Percentiles rank a stretch among this genome's conserved stretches.
Evolutionary conservation across 2,888 invertebrate genomes (phyloP).

Genomic region (Drosophila eohydei): DNA sequence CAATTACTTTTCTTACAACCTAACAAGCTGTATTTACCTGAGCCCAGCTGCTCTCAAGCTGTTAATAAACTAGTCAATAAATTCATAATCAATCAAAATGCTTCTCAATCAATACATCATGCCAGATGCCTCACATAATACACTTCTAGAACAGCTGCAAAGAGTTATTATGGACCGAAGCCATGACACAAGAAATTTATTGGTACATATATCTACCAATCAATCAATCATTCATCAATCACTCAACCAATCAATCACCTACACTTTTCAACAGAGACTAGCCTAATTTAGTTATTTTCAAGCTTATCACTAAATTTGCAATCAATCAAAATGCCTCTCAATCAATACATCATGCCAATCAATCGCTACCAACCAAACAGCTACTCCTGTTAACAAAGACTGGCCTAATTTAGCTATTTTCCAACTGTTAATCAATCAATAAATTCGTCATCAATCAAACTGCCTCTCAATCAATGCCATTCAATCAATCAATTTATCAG

Average conservation of each 20-base stretch:
- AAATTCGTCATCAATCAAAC: neutral
- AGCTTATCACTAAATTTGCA: too few relatives aligned
- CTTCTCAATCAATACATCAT: too few relatives aligned
- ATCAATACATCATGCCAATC: neutral
- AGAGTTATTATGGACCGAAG: too few relatives aligned
- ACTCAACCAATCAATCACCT: neutral
- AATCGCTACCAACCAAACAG: neutral
- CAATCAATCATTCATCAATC: neutral
- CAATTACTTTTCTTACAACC: neutral
- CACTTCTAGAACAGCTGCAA: too few relatives aligned
- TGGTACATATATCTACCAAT: neutral
- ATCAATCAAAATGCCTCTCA: neutral
- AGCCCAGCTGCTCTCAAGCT: neutral
- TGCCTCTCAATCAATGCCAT: neutral
- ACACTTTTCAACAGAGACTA: neutral
- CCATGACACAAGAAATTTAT: neutral
- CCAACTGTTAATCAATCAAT: neutral
- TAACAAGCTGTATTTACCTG: too few relatives aligned
- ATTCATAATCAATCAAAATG: neutral
- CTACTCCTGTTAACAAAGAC: neutral
- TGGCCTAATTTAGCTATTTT: neutral
- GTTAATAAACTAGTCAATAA: neutral
- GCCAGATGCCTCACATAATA: too few relatives aligned
- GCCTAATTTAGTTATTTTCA: neutral
- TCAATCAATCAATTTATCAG: neutral